These are phyloP conservation scores for Phrynocephalus vlangalii DNA, from an alignment of 2,797 vertebrate species.

Conservation along the genomic window DNA sequence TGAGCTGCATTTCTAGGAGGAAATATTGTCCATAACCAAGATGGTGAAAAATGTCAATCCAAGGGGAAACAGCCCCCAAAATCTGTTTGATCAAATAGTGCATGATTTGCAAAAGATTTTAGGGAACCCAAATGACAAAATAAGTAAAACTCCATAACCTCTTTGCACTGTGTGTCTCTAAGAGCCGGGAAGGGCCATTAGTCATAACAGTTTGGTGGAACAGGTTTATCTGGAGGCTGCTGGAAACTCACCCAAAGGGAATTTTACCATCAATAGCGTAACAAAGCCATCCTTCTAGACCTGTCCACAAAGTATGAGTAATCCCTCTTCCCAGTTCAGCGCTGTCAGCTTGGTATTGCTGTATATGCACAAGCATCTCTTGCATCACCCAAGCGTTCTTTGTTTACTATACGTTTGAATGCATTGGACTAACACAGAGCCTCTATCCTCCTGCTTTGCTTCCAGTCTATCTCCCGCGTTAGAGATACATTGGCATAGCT, in stretches of 20 bases:
- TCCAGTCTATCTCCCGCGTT: slow-evolving; percentile 78
- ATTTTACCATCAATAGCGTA: slow-evolving; percentile 61
- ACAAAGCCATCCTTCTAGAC: slow-evolving; percentile 44
- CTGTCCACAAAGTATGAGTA: slow-evolving; percentile 54
- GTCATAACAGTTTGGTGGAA: slow-evolving; percentile 64
- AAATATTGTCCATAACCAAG: not conserved
- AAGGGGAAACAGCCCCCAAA: not conserved
- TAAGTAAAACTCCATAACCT: not conserved
- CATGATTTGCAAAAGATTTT: not conserved
- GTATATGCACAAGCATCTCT: slow-evolving; percentile 43
- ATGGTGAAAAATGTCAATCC: not conserved
- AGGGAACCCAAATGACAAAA: not conserved
- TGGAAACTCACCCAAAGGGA: slow-evolving; percentile 53
- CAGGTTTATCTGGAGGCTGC: slow-evolving; percentile 58
- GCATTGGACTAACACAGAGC: slow-evolving; percentile 74
- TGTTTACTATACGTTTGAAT: slow-evolving; percentile 72
- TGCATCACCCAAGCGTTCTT: slow-evolving; percentile 68
- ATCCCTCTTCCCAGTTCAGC: slow-evolving; percentile 53
- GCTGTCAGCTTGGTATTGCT: slow-evolving; percentile 60
- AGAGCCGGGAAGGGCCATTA: slow-evolving; percentile 31
- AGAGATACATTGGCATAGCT: slow-evolving; percentile 82
- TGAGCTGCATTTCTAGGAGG: not conserved
- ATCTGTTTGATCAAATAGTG: not conserved
- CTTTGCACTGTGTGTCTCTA: slow-evolving; percentile 46
- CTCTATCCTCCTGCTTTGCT: slow-evolving; percentile 74